Conservation (phyloP, 2,888 invertebrate species). For the Dynastes maya region DNA sequence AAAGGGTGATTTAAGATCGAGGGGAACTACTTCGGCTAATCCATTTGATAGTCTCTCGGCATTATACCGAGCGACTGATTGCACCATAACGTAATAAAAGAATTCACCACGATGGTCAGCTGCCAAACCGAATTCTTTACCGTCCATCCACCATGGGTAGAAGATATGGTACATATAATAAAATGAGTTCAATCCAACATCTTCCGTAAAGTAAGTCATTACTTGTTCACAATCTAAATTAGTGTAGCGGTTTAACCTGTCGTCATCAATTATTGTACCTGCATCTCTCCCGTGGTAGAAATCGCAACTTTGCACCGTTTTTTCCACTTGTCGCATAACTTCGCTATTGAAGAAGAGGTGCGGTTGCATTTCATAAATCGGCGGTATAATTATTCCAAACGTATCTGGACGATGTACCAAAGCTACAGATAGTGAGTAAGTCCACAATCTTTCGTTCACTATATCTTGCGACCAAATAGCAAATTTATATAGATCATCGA, state of each 20-base stretch:
- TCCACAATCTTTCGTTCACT: constrained; percentile 81
- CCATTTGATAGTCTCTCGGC: constrained; percentile 83
- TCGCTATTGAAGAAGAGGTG: constrained; percentile 22
- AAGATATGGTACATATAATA: constrained; percentile 77
- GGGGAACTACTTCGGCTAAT: constrained; percentile 76
- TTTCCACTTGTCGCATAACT: neutral
- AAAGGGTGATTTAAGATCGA: constrained; percentile 73
- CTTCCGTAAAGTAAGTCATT: constrained; percentile 82
- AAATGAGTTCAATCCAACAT: constrained; percentile 78
- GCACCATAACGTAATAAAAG: constrained; percentile 79
- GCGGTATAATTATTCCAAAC: constrained; percentile 78
- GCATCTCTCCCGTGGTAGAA: neutral
- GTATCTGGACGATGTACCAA: constrained; percentile 78
- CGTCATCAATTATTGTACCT: neutral
- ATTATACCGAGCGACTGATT: constrained; percentile 81
- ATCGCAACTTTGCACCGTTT: neutral
- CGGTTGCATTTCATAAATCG: constrained; percentile 77
- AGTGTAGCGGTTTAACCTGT: constrained; percentile 67
- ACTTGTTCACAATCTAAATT: constrained; percentile 73
- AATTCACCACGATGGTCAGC: constrained; percentile 78
- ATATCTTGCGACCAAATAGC: constrained; percentile 79
- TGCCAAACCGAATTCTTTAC: constrained; percentile 71
- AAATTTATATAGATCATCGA: constrained; percentile 79
- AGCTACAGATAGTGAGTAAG: constrained; percentile 73
- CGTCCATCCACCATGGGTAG: constrained; percentile 79